Percentiles rank a stretch among this genome's conserved stretches.
phyloP scores from a whole-genome alignment of 2,888 invertebrate genomes.

The Leistus spinibarbis region DNA sequence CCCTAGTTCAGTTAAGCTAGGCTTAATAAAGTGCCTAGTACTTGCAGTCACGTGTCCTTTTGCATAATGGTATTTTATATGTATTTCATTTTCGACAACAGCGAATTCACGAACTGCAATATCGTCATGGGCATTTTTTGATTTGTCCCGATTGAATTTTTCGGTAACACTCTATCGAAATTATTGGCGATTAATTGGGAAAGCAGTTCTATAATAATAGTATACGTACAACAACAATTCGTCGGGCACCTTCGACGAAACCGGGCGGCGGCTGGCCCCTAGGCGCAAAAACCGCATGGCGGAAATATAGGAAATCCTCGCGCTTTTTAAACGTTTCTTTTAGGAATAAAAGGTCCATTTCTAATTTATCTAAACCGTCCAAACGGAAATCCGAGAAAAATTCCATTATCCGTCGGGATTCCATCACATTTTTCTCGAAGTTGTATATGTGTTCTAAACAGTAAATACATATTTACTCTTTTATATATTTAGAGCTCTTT shows the following conservation, averaged over 20 bases:
- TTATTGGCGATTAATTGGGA: conserved; percentile 21
- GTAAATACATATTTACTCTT: neutral
- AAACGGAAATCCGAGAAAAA: conserved; percentile 67
- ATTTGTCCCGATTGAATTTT: conserved; percentile 65
- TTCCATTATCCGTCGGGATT: conserved; percentile 55
- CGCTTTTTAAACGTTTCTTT: conserved; percentile 65
- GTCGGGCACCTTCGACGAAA: conserved; percentile 49
- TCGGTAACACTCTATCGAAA: conserved; percentile 62
- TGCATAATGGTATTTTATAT: conserved; percentile 68
- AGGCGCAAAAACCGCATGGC: conserved; percentile 54
- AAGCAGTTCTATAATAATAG: conserved; percentile 44
- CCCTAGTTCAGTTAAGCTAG: conserved; percentile 72
- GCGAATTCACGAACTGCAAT: conserved; percentile 70
- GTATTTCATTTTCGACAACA: conserved; percentile 65
- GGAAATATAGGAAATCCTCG: conserved; percentile 59
- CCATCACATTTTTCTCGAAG: conserved; percentile 47
- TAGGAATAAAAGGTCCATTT: conserved; percentile 61
- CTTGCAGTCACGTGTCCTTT: conserved; percentile 66
- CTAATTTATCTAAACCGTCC: conserved; percentile 71
- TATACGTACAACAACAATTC: conserved; percentile 52
- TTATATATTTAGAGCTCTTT: conserved; percentile 31
- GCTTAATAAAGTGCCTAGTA: conserved; percentile 70
- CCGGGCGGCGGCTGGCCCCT: conserved; percentile 50
- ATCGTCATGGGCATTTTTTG: conserved; percentile 64
- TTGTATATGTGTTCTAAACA: conserved; percentile 56